A percentile compares a stretch with the other conserved stretches of the same genome.
phyloP scores from a whole-genome alignment of 2,888 invertebrate genomes.

The Drosophila longiperda region DNA sequence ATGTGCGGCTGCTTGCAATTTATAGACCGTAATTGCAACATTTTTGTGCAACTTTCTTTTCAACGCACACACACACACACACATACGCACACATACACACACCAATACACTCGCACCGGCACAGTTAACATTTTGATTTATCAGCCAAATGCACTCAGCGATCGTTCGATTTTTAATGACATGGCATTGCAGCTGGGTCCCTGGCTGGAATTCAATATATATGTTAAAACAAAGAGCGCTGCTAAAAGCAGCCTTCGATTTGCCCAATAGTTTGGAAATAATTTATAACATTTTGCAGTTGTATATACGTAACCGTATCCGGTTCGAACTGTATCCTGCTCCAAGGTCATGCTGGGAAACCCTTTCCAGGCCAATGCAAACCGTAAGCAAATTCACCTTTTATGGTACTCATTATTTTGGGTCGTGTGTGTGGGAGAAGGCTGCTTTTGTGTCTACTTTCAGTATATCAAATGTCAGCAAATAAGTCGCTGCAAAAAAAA shows the following conservation, averaged over 20 bases:
- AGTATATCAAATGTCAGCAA: slow-evolving; percentile 68
- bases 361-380: slow-evolving; percentile 34
- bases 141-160: slow-evolving; percentile 66
- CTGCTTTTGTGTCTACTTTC: slow-evolving; percentile 33
- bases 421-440: slow-evolving; percentile 1
- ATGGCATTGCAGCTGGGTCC: slow-evolving; percentile 37
- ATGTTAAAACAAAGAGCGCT: slow-evolving; percentile 72
- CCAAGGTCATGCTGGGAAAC: slow-evolving; percentile 25
- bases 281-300: slow-evolving; percentile 76
- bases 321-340: not conserved
- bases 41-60: slow-evolving; percentile 55
- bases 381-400: slow-evolving; percentile 35
- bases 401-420: slow-evolving; percentile 65
- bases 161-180: slow-evolving; percentile 70
- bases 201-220: slow-evolving; percentile 72
- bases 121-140: slow-evolving; percentile 69
- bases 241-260: slow-evolving; percentile 73
- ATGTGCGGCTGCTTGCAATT: slow-evolving; percentile 47
- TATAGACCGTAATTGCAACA: slow-evolving; percentile 74
- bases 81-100: slow-evolving; percentile 28
- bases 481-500: slow-evolving; percentile 48
- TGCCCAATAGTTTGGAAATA: slow-evolving; percentile 77
- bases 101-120: slow-evolving; percentile 14
- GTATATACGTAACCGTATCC: slow-evolving; percentile 12
- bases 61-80: slow-evolving; percentile 29